phyloP scores from a whole-genome alignment of 2,113 vertebrate genomes.

The Megalops atlanticus region DNA sequence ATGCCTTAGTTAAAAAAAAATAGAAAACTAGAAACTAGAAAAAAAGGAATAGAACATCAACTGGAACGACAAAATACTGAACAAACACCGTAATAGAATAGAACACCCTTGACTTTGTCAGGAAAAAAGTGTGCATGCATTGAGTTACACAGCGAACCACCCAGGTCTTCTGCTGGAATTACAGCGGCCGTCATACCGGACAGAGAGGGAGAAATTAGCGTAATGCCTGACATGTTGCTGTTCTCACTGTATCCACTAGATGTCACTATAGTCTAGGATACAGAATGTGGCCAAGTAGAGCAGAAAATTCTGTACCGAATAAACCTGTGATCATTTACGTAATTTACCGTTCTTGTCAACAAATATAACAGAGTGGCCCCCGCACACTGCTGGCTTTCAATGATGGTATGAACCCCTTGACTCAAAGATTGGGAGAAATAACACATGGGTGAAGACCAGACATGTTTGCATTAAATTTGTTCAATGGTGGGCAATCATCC shows the following conservation, averaged over 20 bases:
- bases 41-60: background rate
- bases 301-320: background rate
- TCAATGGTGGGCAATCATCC: background rate
- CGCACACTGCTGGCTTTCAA: background rate
- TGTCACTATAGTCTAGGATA: background rate
- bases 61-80: constrained; percentile 9
- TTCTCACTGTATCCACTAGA: background rate
- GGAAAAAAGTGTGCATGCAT: constrained; percentile 6
- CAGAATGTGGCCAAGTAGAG: no score
- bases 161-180: background rate
- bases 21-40: background rate
- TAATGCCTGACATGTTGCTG: background rate
- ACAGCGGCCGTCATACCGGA: no score
- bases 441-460: background rate
- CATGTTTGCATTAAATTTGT: background rate
- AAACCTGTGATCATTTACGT: background rate
- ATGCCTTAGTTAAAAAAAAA: constrained; percentile 5
- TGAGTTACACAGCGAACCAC: background rate
- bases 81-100: constrained; percentile 6
- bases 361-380: background rate
- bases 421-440: background rate
- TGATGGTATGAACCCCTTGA: background rate
- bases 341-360: background rate
- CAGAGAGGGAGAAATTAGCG: background rate
- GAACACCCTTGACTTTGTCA: constrained; percentile 4